Evolutionary conservation across 2,888 invertebrate genomes (phyloP).

Genomic region (Drosophila borealis): DNA sequence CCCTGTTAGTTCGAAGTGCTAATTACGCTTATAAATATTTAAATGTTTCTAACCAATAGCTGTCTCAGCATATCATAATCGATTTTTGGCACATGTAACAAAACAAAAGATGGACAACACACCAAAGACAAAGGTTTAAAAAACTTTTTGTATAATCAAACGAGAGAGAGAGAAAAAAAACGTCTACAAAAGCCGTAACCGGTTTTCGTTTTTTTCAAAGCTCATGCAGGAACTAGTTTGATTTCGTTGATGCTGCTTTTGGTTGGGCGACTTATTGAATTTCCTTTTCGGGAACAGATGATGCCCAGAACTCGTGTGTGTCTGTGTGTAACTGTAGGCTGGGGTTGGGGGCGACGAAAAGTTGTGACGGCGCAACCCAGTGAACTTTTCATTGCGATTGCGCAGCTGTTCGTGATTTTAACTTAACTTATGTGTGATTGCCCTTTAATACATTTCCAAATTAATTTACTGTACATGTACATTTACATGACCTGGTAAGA

Average conservation of each 20-base stretch:
- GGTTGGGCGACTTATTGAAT: constrained; percentile 46
- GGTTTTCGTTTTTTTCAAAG: constrained; percentile 57
- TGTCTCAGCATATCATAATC: constrained; percentile 15
- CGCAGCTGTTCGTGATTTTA: constrained; percentile 18
- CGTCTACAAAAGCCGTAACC: constrained; percentile 68
- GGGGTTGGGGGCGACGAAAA: constrained; percentile 8
- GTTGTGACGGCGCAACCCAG: constrained; percentile 45
- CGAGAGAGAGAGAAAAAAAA: constrained; percentile 42
- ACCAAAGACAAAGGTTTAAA: constrained; percentile 37
- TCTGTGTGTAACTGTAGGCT: constrained; percentile 5
- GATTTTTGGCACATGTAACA: constrained; percentile 68
- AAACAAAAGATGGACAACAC: constrained; percentile 19
- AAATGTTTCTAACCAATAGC: constrained; percentile 32
- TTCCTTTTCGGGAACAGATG: constrained; percentile 79
- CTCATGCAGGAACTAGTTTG: constrained; percentile 69
- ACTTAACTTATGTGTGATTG: too few relatives aligned
- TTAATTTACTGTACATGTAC: too few relatives aligned
- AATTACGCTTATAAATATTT: constrained; percentile 68
- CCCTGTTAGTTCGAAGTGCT: constrained; percentile 33
- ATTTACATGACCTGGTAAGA: too few relatives aligned
- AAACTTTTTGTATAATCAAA: constrained; percentile 41
- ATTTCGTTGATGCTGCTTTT: constrained; percentile 52
- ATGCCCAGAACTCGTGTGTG: constrained; percentile 60
- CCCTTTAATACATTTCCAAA: too few relatives aligned
- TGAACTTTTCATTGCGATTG: constrained; percentile 45